A percentile compares a stretch with the other conserved stretches of the same genome.
These are phyloP conservation scores for Drosophila infuscata DNA, from an alignment of 2,888 invertebrate species.

Conservation along the genomic window DNA sequence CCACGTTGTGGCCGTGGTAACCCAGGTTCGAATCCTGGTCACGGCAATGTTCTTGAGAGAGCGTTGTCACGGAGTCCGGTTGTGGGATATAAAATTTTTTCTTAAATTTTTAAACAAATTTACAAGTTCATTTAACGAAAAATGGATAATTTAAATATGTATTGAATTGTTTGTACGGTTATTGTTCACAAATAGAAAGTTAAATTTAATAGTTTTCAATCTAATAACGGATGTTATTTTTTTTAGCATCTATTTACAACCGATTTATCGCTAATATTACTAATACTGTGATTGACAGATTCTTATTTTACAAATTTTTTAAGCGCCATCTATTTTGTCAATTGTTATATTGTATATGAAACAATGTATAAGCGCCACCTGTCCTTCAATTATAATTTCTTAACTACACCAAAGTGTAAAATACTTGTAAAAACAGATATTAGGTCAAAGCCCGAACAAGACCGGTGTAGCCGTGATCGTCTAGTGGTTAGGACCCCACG, in stretches of 20 bases:
- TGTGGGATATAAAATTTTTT: background rate
- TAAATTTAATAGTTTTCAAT: background rate
- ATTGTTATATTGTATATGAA: background rate
- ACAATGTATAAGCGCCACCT: constrained; percentile 25
- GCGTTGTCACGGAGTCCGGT: constrained; percentile 78
- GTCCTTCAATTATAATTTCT: background rate
- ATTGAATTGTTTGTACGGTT: background rate
- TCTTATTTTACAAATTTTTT: background rate
- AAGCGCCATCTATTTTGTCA: background rate
- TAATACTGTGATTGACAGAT: background rate
- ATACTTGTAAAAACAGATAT: constrained; percentile 73
- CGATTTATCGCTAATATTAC: background rate
- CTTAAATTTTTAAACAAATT: background rate
- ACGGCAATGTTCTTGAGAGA: constrained; percentile 67
- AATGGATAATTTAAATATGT: background rate
- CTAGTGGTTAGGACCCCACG: constrained; percentile 85
- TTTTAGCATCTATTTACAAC: background rate
- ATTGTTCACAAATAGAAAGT: background rate
- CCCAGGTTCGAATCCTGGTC: constrained; percentile 85
- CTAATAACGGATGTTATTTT: background rate
- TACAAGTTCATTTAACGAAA: background rate
- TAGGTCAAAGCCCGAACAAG: constrained; percentile 85
- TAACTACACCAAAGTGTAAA: background rate
- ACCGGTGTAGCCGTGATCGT: constrained; percentile 83
- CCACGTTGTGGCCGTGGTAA: constrained; percentile 85